A percentile compares a stretch with the other conserved stretches of the same genome.
phyloP scores from a whole-genome alignment of 2,113 vertebrate genomes.

The Alligator mississippiensis region DNA sequence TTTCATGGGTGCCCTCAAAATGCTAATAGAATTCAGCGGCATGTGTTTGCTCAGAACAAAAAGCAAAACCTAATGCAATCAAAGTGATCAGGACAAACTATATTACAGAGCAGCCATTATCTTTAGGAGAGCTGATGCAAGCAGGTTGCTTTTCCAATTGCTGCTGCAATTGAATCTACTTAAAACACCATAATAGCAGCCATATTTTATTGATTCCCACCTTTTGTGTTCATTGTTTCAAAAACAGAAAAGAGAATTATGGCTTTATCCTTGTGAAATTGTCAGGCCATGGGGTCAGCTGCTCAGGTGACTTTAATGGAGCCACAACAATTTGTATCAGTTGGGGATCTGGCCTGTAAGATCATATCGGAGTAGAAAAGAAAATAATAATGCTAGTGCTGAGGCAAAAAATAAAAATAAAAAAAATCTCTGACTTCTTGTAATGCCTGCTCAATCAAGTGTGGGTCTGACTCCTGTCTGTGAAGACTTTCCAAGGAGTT shows the following conservation, averaged over 20 bases:
- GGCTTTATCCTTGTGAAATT: neutral
- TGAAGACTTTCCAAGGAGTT: neutral
- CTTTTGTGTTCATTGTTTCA: neutral
- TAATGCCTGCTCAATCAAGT: neutral
- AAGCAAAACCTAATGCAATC: neutral
- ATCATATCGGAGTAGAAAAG: neutral
- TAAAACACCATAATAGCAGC: neutral
- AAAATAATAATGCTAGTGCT: neutral
- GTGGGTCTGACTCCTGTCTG: neutral
- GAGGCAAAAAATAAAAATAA: neutral
- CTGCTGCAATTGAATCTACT: neutral
- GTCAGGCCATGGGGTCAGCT: neutral
- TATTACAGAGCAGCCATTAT: neutral
- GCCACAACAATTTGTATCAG: neutral
- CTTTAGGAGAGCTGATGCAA: neutral
- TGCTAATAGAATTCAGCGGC: neutral
- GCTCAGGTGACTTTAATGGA: neutral
- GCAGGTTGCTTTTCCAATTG: neutral
- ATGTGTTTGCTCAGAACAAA: neutral
- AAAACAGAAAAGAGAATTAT: neutral
- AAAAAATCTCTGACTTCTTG: neutral
- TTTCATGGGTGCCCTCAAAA: neutral
- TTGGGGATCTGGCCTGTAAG: neutral
- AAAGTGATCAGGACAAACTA: neutral
- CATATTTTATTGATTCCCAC: neutral